These are phyloP conservation scores for Myripristis jacobus DNA, from an alignment of 2,797 vertebrate species.

Conservation along the genomic window DNA sequence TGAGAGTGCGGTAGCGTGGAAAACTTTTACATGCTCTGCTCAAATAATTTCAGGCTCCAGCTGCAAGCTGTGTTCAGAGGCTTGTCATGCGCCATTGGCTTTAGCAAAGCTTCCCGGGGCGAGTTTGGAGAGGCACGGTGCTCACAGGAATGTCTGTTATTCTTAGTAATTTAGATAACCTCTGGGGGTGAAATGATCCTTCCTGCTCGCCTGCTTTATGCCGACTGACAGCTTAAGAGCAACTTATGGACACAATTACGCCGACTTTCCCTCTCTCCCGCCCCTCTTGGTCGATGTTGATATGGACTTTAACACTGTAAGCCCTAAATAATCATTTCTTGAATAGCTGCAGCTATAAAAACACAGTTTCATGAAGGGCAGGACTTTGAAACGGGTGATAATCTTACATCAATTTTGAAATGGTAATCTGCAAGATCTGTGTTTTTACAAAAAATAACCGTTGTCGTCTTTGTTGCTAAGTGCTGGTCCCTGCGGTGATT, in stretches of 20 bases:
- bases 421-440: no score
- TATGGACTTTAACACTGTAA: no score
- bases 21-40: constrained; percentile 45
- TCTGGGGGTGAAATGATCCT: constrained; percentile 52
- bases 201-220: constrained; percentile 35
- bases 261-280: not conserved
- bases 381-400: no score
- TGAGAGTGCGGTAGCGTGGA: constrained; percentile 32
- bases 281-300: constrained; percentile 5
- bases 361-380: no score
- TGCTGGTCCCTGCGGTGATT: no score
- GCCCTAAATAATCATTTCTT: not conserved
- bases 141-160: constrained; percentile 72
- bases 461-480: no score
- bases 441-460: no score
- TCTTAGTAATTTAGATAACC: constrained; percentile 68
- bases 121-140: constrained; percentile 53
- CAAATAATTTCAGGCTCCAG: constrained; percentile 52
- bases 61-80: constrained; percentile 40
- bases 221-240: constrained; percentile 27
- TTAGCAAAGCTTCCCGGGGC: constrained; percentile 50
- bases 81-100: constrained; percentile 48
- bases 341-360: no score
- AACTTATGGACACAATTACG: not conserved
- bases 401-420: no score